phyloP scores from a whole-genome alignment of 2,113 vertebrate genomes.

The Isurus oxyrinchus region DNA sequence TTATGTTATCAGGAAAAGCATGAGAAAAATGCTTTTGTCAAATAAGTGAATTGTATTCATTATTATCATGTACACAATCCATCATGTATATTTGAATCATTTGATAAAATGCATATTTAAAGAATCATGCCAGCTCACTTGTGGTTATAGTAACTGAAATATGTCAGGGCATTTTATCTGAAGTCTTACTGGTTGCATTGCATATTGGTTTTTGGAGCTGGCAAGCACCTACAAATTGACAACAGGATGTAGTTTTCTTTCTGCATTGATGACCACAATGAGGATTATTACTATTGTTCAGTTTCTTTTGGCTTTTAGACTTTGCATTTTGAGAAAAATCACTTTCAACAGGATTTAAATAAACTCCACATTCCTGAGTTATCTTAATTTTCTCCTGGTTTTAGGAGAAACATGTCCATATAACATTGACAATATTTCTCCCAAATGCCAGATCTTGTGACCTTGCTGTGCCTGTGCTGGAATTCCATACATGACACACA shows the following conservation, averaged over 20 bases:
- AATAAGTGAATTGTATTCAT: background rate
- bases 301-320: background rate
- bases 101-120: background rate
- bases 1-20: background rate
- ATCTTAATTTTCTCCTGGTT: background rate
- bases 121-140: background rate
- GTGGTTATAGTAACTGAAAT: slow-evolving; percentile 17
- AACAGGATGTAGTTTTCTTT: slow-evolving; percentile 24
- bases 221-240: background rate
- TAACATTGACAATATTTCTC: background rate
- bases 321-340: background rate
- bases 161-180: slow-evolving; percentile 21
- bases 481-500: background rate
- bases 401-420: background rate
- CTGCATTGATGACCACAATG: background rate
- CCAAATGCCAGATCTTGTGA: background rate
- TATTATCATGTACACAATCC: background rate
- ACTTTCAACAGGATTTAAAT: background rate
- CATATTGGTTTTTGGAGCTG: background rate
- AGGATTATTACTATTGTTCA: background rate
- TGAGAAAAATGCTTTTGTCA: background rate
- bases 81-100: background rate
- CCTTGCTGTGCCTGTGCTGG: background rate
- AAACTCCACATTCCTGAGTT: background rate
- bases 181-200: background rate